Conservation (phyloP, 2,888 invertebrate species). For the Rosalia funebris region DNA sequence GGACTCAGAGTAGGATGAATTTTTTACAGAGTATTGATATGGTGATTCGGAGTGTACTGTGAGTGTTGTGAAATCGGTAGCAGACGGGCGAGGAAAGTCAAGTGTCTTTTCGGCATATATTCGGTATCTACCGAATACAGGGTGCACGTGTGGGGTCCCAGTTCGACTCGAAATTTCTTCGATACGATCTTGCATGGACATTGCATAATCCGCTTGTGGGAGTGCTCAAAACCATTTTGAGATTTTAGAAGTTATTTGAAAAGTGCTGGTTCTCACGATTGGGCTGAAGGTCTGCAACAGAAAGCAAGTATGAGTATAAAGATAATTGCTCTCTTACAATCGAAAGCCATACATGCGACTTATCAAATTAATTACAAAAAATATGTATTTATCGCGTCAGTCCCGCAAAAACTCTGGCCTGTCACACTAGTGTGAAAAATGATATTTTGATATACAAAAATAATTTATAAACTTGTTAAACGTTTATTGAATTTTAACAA, state of each 20-base stretch:
- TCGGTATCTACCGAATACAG: slow-evolving; percentile 53
- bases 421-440: too few relatives aligned
- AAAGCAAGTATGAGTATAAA: background rate
- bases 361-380: too few relatives aligned
- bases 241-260: background rate
- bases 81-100: slow-evolving; percentile 13
- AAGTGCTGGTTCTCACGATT: slow-evolving; percentile 5
- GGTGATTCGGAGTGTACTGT: slow-evolving; percentile 33
- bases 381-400: too few relatives aligned
- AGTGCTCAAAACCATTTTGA: slow-evolving; percentile 56
- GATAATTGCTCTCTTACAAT: too few relatives aligned
- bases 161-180: slow-evolving; percentile 50
- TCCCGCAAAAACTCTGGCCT: too few relatives aligned
- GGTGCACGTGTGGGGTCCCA: slow-evolving; percentile 57
- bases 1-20: background rate
- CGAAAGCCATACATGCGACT: too few relatives aligned
- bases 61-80: slow-evolving; percentile 11
- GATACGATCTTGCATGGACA: slow-evolving; percentile 56
- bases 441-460: too few relatives aligned
- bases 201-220: slow-evolving; percentile 54
- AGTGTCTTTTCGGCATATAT: slow-evolving; percentile 41
- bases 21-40: slow-evolving; percentile 24
- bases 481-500: too few relatives aligned
- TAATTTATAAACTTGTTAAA: too few relatives aligned
- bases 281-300: slow-evolving; percentile 21